Evolutionary conservation across 2,888 invertebrate species (phyloP), one percentile per base, ranked within the genome.

Genomic region (Beris morrisii): DNA sequence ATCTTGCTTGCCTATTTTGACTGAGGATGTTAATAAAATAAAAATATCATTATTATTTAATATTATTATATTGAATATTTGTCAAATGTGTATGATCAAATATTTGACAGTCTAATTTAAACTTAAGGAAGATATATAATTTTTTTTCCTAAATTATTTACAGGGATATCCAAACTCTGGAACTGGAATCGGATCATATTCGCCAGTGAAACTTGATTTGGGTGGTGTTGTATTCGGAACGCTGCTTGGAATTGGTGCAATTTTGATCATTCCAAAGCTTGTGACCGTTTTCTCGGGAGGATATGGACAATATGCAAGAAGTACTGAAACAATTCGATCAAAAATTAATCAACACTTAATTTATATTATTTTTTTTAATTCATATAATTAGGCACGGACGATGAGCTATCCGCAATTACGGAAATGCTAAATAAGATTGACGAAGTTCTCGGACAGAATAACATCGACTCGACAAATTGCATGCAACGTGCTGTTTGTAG

Each of bases 151-250:
- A 5, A 44, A 9, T 15, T 56, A 54, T 22, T 22, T 15, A 7
- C 55, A 80, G 82, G 82, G 74, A 7, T 82, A 82, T 71, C 79
- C 81, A 30, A 57, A 71, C 43, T 77, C 77, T 50, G 79, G 78
- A 12, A 79, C 79, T 13, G 81, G 82, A 4, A 78, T 84, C 11
- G 88, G 89, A 0, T 79, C 87, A 12, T 89, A 91, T 72, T 87
- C 87, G 2, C 91, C 92, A 0, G 83, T 90, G 68, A 92, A 91
- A 81, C 86, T 93, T 61, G 93, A 93, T 74, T 82, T 93, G 0
- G 93, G 92, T 5, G 93, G 92, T 0, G 87, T 93, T 7, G 85
- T 92, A 6, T 81, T 93, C 30, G 93, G 93, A 0, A 91, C 92
- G 3, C 84, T 92, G 2, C 83, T 93, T 54, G 93, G 93, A 0